These are phyloP conservation scores for Brachylomia viminalis DNA, from an alignment of 2,888 invertebrate genomes.

Conservation along the genomic window DNA sequence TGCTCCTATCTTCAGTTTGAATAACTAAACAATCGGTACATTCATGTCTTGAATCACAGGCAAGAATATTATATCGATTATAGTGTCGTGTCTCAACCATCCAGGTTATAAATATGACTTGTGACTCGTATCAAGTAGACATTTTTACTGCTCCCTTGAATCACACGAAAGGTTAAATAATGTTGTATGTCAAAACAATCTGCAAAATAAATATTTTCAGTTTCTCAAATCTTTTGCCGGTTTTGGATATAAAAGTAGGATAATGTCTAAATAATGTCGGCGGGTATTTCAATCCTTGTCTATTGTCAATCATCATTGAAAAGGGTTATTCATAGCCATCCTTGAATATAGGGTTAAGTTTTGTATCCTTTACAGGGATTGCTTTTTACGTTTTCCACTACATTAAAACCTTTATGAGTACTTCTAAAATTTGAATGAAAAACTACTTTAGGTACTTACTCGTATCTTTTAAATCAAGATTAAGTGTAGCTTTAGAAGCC, in stretches of 20 bases:
- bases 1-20: background rate
- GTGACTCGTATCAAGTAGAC: background rate
- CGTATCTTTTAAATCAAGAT: background rate
- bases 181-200: background rate
- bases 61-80: too few relatives aligned
- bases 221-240: background rate
- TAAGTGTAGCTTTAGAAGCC: background rate
- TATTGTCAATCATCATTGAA: constrained; percentile 40
- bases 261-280: constrained; percentile 5
- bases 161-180: background rate
- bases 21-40: background rate
- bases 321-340: constrained; percentile 25
- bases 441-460: background rate
- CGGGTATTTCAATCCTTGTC: constrained; percentile 37
- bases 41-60: background rate
- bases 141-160: background rate
- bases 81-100: background rate
- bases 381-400: constrained; percentile 10
- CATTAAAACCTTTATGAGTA: background rate
- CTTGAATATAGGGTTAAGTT: background rate
- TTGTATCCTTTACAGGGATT: constrained; percentile 10
- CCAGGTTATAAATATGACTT: background rate
- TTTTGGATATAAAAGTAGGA: constrained; percentile 21
- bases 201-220: background rate
- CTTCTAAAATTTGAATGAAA: background rate